Conservation (phyloP, 2,113 vertebrate genomes). For the Festucalex cinctus region DNA sequence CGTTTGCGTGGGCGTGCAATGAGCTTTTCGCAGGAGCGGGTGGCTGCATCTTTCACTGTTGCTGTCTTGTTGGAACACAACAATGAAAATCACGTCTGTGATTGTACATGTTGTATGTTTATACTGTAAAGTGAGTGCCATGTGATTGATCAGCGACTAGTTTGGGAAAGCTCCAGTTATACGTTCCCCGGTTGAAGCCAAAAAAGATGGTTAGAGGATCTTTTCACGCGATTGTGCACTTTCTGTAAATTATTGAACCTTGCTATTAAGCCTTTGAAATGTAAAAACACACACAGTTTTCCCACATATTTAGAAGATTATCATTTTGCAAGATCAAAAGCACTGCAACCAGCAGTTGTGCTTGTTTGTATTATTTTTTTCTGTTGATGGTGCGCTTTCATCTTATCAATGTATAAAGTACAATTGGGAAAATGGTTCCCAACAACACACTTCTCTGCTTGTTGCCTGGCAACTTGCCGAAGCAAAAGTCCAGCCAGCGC, state of each 20-base stretch:
- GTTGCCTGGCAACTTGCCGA: conserved; percentile 5
- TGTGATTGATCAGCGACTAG: background rate
- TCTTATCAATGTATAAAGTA: conserved; percentile 3
- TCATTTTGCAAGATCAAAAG: background rate
- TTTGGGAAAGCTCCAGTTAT: background rate
- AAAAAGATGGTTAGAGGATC: background rate
- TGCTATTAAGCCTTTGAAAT: background rate
- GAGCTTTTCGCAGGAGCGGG: conserved; percentile 33
- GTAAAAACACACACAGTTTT: background rate
- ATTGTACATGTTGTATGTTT: no score
- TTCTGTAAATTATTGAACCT: background rate
- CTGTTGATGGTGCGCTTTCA: background rate
- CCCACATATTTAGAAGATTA: background rate
- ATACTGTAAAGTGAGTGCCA: background rate
- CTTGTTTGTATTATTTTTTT: background rate
- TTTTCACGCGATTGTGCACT: background rate
- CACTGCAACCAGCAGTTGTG: background rate
- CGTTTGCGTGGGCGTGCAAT: conserved; percentile 12
- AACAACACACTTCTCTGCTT: background rate
- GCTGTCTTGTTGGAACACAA: conserved; percentile 9
- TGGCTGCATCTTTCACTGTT: conserved; percentile 24
- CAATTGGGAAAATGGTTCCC: background rate
- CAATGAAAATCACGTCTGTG: background rate
- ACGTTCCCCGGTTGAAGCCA: background rate
- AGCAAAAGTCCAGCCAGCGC: background rate